Conservation (phyloP, 2,888 invertebrate genomes). For the Diarsia dahlii region DNA sequence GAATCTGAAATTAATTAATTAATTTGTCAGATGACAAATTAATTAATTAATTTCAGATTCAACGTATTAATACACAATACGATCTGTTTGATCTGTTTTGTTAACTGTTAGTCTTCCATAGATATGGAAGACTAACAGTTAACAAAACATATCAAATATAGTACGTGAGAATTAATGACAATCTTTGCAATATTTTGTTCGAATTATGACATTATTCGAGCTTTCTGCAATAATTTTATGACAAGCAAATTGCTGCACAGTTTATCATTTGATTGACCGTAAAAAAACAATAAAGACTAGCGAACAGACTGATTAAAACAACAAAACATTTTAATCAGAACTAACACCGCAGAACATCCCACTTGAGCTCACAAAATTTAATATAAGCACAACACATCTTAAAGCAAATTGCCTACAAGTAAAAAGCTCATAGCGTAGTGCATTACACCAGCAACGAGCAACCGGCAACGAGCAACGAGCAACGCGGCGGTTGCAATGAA, state of each 20-base stretch:
- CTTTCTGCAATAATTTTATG: not conserved
- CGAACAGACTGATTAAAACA: not conserved
- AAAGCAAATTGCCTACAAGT: slow-evolving; percentile 52
- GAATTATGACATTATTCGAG: no score
- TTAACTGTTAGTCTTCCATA: no score
- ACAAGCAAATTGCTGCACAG: not conserved
- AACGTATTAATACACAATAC: no score
- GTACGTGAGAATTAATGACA: no score
- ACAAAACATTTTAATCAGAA: slow-evolving; percentile 10
- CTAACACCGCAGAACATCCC: not conserved
- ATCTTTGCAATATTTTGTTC: not conserved
- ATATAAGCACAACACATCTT: slow-evolving; percentile 37
- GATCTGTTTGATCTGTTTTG: no score
- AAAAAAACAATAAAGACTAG: not conserved
- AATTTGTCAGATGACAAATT: no score
- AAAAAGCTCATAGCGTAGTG: slow-evolving; percentile 50
- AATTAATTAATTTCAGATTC: no score
- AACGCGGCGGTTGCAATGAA: slow-evolving; percentile 72
- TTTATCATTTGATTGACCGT: not conserved
- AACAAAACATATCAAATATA: no score
- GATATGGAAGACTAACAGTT: no score
- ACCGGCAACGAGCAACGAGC: slow-evolving; percentile 41
- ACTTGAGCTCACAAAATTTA: slow-evolving; percentile 17
- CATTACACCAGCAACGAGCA: slow-evolving; percentile 56
- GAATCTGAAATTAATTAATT: no score